These are phyloP conservation scores for Pogonocichla stellata DNA, from an alignment of 2,113 vertebrate species.

Conservation along the genomic window DNA sequence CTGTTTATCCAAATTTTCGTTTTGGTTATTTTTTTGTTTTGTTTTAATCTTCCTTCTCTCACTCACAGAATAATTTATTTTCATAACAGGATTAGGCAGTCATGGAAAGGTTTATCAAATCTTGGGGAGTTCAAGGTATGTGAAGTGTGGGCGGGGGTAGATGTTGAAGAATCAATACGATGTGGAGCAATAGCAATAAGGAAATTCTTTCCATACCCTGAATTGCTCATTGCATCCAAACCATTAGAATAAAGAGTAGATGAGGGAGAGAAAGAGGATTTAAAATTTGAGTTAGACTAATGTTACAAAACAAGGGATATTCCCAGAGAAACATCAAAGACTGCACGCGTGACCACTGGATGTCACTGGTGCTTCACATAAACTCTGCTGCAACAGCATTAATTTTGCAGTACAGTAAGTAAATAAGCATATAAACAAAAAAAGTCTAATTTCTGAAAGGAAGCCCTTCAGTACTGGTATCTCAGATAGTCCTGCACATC, in stretches of 20 bases:
- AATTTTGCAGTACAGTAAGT: conserved; percentile 26
- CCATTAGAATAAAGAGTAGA: conserved; percentile 52
- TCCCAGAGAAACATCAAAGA: conserved; percentile 34
- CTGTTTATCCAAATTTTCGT: conserved; percentile 65
- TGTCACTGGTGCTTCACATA: conserved; percentile 21
- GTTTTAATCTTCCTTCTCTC: conserved; percentile 71
- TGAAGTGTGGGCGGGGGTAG: conserved; percentile 73
- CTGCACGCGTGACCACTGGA: background rate
- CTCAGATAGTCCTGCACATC: conserved; percentile 60
- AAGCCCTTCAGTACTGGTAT: conserved; percentile 64
- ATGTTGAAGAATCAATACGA: conserved; percentile 59
- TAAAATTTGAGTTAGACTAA: conserved; percentile 68
- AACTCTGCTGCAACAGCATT: conserved; percentile 37
- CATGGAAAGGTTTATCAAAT: conserved; percentile 67
- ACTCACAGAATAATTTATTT: conserved; percentile 69
- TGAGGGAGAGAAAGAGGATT: conserved; percentile 73
- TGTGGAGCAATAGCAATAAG: conserved; percentile 18
- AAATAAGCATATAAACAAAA: background rate
- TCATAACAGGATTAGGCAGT: conserved; percentile 78
- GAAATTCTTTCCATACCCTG: background rate
- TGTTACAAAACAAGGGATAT: conserved; percentile 53
- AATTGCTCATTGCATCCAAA: conserved; percentile 55
- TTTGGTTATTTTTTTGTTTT: background rate
- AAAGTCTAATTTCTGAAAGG: conserved; percentile 70
- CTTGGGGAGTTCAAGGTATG: conserved; percentile 69